Evolutionary conservation across 2,888 invertebrate species (phyloP), one percentile per base, ranked within the genome.

Genomic region (Nomada hirtipes): DNA sequence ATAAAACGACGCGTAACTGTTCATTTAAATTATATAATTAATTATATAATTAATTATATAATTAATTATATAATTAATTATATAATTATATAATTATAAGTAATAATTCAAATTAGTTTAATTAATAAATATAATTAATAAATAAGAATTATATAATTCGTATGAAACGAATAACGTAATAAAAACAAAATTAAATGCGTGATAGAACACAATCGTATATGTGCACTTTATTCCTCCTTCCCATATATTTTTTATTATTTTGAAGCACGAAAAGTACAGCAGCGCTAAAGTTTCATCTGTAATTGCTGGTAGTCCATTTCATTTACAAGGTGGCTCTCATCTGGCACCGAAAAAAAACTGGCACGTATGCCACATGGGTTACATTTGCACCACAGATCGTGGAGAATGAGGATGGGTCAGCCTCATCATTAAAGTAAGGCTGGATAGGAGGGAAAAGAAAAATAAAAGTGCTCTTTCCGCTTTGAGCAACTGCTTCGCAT

Each of bases 401-500:
- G 75, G 65, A 60, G 53, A 50, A 70, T 75, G 73, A 50, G 81
- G 77, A 68, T 59, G 76, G 84, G 79, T 71, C 80, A 83, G 82
- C 74, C 77, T 83, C 85, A 79, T 89, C 88, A 86, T 89, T 89
- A 89, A 89, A 88, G 83, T 81, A 71, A 79, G 81, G 84, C 65
- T 76, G 67, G 67, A 61, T 82, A 82, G 74, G 79, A 67, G 65
- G 85, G 71, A 73, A 71, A 85, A 86, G 81, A 77, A 88, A 90
- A 89, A 88, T 86, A 87, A 78, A 85, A 82, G 84, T 87, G 81
- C 64, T 61, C 78, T 77, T 73, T 79, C 53, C 78, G 76, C 79
- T 89, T 90, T 89, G 86, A 88, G 87, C 76, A 85, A 81, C 87
- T 89, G 82, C 85, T 90, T 90, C 87, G 81, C 86, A 91, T 90